phyloP scores from a whole-genome alignment of 2,113 vertebrate genomes.

The Papio anubis region DNA sequence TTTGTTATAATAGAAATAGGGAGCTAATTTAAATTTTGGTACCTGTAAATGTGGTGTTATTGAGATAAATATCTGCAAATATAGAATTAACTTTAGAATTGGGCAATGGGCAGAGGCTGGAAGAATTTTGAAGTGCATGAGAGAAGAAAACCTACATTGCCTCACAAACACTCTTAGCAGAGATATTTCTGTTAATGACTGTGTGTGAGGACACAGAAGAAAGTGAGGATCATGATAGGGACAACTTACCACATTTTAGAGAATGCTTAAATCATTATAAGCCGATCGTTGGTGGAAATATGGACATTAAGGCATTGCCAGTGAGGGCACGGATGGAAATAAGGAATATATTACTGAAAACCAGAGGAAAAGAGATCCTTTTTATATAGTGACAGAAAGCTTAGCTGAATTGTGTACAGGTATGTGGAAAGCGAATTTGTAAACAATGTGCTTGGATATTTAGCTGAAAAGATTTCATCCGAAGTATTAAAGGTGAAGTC shows the following conservation, averaged over 20 bases:
- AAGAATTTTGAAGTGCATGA: background rate
- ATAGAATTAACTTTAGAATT: background rate
- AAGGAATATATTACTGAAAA: background rate
- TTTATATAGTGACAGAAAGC: background rate
- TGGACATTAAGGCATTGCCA: too few relatives aligned
- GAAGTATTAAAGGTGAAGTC: background rate
- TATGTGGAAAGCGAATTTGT: background rate
- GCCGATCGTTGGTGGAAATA: background rate
- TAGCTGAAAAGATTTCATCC: background rate
- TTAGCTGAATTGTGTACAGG: background rate
- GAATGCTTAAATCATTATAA: too few relatives aligned
- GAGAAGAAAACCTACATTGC: background rate
- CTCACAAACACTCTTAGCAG: background rate
- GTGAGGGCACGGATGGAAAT: background rate
- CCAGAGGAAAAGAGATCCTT: background rate
- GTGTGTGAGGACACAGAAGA: background rate
- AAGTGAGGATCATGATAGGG: background rate
- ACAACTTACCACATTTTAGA: background rate
- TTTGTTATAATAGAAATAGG: background rate
- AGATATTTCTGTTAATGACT: background rate
- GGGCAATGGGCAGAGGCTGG: background rate
- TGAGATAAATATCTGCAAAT: background rate
- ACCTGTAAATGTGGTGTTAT: background rate
- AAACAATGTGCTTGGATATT: background rate
- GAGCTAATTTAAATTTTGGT: background rate